A percentile compares a stretch with the other conserved stretches of the same genome.
These are phyloP conservation scores for Upupa epops DNA, from an alignment of 2,113 vertebrate species.

Conservation along the genomic window DNA sequence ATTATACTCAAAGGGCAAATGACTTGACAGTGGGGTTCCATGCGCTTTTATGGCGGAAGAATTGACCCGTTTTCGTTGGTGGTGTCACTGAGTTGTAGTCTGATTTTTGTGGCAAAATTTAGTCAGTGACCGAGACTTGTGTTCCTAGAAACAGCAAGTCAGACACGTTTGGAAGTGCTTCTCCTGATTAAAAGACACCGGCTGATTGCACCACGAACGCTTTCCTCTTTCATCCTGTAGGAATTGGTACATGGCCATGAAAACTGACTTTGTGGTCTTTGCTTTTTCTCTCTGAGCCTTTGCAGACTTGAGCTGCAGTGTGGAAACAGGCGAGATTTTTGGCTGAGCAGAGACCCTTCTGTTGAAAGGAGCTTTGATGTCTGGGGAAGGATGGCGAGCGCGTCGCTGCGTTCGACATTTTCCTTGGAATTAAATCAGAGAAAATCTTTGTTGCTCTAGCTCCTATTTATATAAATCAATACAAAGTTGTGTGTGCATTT, in stretches of 20 bases:
- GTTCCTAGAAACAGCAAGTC: conserved; percentile 41
- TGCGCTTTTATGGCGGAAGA: conserved; percentile 68
- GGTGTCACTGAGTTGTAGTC: conserved; percentile 39
- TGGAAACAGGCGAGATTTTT: conserved; percentile 63
- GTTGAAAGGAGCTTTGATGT: conserved; percentile 65
- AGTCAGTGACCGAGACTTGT: conserved; percentile 37
- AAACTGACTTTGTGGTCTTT: neutral
- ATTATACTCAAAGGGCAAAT: conserved; percentile 68
- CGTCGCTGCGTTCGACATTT: neutral
- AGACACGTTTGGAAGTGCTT: conserved; percentile 42
- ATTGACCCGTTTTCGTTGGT: conserved; percentile 51
- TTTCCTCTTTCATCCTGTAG: conserved; percentile 60
- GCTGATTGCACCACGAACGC: conserved; percentile 46
- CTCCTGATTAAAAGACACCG: conserved; percentile 49
- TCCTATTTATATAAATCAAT: neutral
- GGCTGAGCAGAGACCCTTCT: conserved; percentile 50
- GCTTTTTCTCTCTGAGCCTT: conserved; percentile 33
- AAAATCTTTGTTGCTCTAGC: conserved; percentile 4
- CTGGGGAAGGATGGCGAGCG: conserved; percentile 40
- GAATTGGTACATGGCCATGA: conserved; percentile 59
- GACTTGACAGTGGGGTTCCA: conserved; percentile 63
- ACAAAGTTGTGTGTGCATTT: neutral
- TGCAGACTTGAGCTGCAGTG: conserved; percentile 44
- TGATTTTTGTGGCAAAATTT: conserved; percentile 55
- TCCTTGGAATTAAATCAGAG: conserved; percentile 54